phyloP scores from a whole-genome alignment of 1,140 invertebrate species.

The Sogatella furcifera region DNA sequence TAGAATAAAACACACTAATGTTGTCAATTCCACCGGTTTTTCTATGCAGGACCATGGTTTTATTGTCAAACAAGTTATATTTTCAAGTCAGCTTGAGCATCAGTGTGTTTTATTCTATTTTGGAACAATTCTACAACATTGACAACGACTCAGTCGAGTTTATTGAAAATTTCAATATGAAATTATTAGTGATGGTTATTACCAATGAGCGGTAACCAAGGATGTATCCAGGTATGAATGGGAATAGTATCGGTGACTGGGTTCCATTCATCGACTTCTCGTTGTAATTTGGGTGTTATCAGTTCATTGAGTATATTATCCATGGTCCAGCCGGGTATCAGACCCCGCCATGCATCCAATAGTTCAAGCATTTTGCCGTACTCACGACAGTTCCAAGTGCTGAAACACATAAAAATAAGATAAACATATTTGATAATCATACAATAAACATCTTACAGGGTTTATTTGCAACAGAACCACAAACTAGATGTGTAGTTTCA shows the following conservation, averaged over 20 bases:
- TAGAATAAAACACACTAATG: too few relatives aligned
- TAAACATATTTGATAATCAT: slow-evolving; percentile 3
- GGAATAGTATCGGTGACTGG: slow-evolving; percentile 86
- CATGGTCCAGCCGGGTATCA: slow-evolving; percentile 74
- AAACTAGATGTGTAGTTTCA: too few relatives aligned
- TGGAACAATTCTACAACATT: too few relatives aligned
- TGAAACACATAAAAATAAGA: slow-evolving; percentile 25
- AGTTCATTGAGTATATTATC: slow-evolving; percentile 73
- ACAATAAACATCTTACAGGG: not conserved
- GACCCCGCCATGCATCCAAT: slow-evolving; percentile 66
- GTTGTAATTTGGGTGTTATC: slow-evolving; percentile 64
- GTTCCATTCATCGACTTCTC: slow-evolving; percentile 86
- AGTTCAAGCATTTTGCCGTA: slow-evolving; percentile 65
- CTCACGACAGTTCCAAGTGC: slow-evolving; percentile 59
- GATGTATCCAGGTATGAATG: slow-evolving; percentile 93
- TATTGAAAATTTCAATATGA: too few relatives aligned
- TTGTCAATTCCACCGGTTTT: too few relatives aligned
- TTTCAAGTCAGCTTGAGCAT: too few relatives aligned
- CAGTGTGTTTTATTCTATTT: too few relatives aligned
- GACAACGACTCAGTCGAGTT: too few relatives aligned
- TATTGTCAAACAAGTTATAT: too few relatives aligned
- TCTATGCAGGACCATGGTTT: too few relatives aligned
- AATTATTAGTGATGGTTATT: slow-evolving; percentile 21
- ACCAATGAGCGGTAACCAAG: slow-evolving; percentile 79
- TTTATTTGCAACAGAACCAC: too few relatives aligned